Base-by-base conservation (phyloP, 2,113 vertebrate species). In the Zootoca vivipara region DNA sequence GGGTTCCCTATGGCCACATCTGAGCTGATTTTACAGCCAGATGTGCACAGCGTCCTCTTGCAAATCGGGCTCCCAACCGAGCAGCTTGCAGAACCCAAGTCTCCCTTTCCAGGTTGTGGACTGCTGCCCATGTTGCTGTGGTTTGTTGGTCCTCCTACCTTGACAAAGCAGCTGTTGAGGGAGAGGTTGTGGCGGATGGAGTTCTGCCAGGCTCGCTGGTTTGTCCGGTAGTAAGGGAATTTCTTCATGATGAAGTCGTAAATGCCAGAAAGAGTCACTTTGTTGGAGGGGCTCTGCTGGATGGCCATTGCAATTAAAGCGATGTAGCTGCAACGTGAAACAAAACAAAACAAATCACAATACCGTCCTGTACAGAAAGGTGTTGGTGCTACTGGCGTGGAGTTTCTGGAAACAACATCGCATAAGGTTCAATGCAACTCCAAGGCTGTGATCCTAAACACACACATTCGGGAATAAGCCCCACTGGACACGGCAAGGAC, bases 221-320 rank as follows among this genome's bases (percentile, higher is more conserved):
- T 99, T 87, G 98, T 98, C 87, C 99, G 97, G 95, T 99, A 99
- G 92, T 99, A 99, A 5, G 99, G 99, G 93, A 99, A 99, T 86
- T 97, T 96, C 96, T 97, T 98, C 98, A 97, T 98, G 97, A 99
- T 99, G 97, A 99, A 99, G 96, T 99, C 99, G 84, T 99, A 99
- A 96, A 99, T 99, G 90, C 99, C 99, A 0, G 99, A 98, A 91
- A 99, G 97, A 40, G 99, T 99, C 91, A 98, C 98, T 91, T 98
- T 97, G 95, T 98, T 98, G 74, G 98, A 97, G 1, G 98, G 98
- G 88, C 98, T 99, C 96, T 99, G 98, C 96, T 99, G 99, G 90
- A 99, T 99, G 90, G 99, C 99, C 98, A 99, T 99, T 89, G 99
- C 99, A 81, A 99, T 99, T 91, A 99, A 96, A 58, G 99, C 99